Evolutionary conservation across 1,140 invertebrate species (phyloP), one percentile per base, ranked within the genome.

Genomic region (Macrotrachela quadricornifera): DNA sequence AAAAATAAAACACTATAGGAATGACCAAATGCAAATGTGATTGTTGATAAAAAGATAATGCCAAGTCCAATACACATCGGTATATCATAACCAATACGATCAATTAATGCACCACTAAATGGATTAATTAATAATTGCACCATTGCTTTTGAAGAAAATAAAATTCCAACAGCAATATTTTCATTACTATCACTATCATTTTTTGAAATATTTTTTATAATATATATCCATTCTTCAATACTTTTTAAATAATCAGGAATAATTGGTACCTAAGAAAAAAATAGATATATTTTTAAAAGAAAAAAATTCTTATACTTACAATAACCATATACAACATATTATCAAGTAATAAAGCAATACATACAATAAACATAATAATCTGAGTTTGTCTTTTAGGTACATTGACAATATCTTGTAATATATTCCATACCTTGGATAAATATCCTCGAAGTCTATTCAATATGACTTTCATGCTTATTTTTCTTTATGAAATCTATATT

Each of bases 271-370:
- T 30, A 30, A 30, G 8, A 30, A 30, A 8, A 30, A 30, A 30
- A 30, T 8, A 4, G 3, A 30, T 4, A 30, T 8, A 30, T 30
- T 4, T 30, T 30, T 8, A 8, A 30, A 30, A 30, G 21, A 30
- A 4, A 2, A 30, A 30, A 4, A 30, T 2, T 30, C 8, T 30
- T 8, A 30, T 8, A 30, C 21, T 4, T 30, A 97, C 92, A 51
- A 99, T 97, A 37, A 99, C 94, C 94, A 99, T 99, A 70, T 97
- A 99, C 46, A 99, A 72, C 94, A 99, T 72, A 57, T 72, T 72
- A 59, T 72, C 70, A 50, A 72, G 57, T 18, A 99, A 73, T 54
- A 99, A 72, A 0, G 92, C 94, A 57, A 97, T 85, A 43, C 85
- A 94, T 0, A 99, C 94, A 57, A 96, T 94, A 1, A 97, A 79